phyloP scores from a whole-genome alignment of 2,797 vertebrate genomes.

The Rhinella marina region DNA sequence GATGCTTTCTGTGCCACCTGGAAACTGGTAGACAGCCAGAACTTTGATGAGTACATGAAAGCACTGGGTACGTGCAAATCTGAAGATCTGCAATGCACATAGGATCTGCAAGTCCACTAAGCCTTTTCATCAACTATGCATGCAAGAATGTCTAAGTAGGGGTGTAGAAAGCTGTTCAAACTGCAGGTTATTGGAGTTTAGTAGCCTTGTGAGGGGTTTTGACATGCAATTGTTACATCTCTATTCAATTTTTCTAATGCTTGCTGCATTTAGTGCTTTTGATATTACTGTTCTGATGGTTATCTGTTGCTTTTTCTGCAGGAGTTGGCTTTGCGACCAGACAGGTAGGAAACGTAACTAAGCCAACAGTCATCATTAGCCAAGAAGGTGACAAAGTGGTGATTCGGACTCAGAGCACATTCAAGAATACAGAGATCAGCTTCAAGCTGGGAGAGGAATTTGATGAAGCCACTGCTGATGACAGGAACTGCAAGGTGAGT shows the following conservation, averaged over 20 bases:
- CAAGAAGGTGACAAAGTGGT: constrained; percentile 86
- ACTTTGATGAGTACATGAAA: constrained; percentile 95
- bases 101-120: constrained; percentile 20
- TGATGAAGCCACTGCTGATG: constrained; percentile 86
- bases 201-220: background rate
- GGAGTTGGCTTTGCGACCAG: constrained; percentile 89
- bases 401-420: constrained; percentile 86
- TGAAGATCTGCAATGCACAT: constrained; percentile 10
- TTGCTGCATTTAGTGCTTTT: background rate
- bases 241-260: background rate
- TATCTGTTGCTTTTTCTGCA: constrained; percentile 64
- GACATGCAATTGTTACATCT: background rate
- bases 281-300: background rate
- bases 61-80: constrained; percentile 80
- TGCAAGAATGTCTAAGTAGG: background rate
- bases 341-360: constrained; percentile 91
- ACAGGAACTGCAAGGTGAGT: constrained; percentile 91
- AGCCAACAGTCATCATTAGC: constrained; percentile 89
- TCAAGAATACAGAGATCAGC: constrained; percentile 90
- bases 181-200: background rate
- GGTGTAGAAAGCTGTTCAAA: background rate
- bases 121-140: constrained; percentile 2
- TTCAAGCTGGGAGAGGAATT: constrained; percentile 93
- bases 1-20: constrained; percentile 93
- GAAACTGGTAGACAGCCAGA: constrained; percentile 90